Base-by-base conservation (phyloP, 2,797 vertebrate species). In the Choloepus didactylus region DNA sequence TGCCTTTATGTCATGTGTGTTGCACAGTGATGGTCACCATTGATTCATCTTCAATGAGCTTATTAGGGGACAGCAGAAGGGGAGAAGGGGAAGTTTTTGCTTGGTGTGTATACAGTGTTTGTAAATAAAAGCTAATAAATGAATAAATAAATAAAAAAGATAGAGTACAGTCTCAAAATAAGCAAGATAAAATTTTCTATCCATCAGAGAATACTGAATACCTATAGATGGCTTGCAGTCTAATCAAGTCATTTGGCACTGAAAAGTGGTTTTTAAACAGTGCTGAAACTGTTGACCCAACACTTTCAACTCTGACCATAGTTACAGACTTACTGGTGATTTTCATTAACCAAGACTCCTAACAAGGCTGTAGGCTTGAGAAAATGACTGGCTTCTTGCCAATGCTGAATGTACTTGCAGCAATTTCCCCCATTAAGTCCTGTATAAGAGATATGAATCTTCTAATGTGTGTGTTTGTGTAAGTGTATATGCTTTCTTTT, bases 201-300 rank as follows among this genome's bases (percentile, higher is more conserved):
- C 9, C 88, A 84, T 89, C 93, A 79, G 89, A 86, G 92, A 89
- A 51, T 51, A 1, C 6, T 67, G 95, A 51, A 15, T 75, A 66
- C 4, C 0, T 19, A 1, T 31, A 41, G 84, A 95, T 95, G 96
- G 87, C 86, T 95, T 92, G n/a, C 15, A 19, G 90, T 11, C 95
- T 89, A 93, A 76, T 16, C 6, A n/a, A 88, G 95, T 49, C n/a
- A 0, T 27, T 77, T 97, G 96, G 97, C 96, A 75, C 77, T 9
- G 16, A n/a, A 56, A 9, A 62, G 29, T 19, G 11, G 12, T 16
- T 83, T 76, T 27, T 0, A 75, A 84, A 23, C 92, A 95, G 56
- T 1, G 62, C 66, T 90, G 86, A 54, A 49, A 80, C 38, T 51
- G 0, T 56, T 59, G 87, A 80, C 89, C 64, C 82, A 89, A 72